Evolutionary conservation across 2,113 vertebrate genomes (phyloP), one percentile per base, ranked within the genome.

Genomic region (Bos javanicus): DNA sequence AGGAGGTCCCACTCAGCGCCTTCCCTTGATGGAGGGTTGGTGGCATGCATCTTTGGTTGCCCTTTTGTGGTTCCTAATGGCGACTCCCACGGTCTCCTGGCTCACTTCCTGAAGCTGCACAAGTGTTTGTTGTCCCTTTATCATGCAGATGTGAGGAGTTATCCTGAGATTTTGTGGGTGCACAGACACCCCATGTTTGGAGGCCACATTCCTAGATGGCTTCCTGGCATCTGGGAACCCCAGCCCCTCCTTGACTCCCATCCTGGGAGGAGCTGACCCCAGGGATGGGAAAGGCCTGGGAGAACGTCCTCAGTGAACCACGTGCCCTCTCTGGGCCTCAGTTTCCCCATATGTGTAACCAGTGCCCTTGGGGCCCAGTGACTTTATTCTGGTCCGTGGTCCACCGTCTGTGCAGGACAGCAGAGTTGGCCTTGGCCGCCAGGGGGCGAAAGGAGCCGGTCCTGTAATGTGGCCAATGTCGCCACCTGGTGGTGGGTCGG

Each of bases 1-100:
- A 46, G 46, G 76, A 80, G 26, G 1, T 9, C 26, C 15, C 60
- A 1, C n/a, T 19, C 30, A 2, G 60, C 15, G 43, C 28, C 60
- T 19, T 48, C 30, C 59, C 48, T 13, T 7, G 56, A 17, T 7
- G 43, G 46, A 28, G 43, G n/a, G 46, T 0, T 52, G 50, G 76
- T 46, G 0, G 7, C 0, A 0, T 6, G 48, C 26, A 3, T 33
- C 28, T 52, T 9, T 14, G 36, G 7, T 1, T 0, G 6, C 7
- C 76, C 21, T 5, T 78, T 7, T 39, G 67, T 3, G 67, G 50
- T 4, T 48, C 50, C 36, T 7, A 6, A 33, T 0, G 6, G 50
- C 4, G 17, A 52, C 9, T 3, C 11, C 83, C 46, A 48, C 15
- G 36, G 4, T 50, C 64, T 28, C 16, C 57, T n/a, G 39, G 56